Base-by-base conservation (phyloP, 1,140 invertebrate species). In the Hormaphis cornu region DNA sequence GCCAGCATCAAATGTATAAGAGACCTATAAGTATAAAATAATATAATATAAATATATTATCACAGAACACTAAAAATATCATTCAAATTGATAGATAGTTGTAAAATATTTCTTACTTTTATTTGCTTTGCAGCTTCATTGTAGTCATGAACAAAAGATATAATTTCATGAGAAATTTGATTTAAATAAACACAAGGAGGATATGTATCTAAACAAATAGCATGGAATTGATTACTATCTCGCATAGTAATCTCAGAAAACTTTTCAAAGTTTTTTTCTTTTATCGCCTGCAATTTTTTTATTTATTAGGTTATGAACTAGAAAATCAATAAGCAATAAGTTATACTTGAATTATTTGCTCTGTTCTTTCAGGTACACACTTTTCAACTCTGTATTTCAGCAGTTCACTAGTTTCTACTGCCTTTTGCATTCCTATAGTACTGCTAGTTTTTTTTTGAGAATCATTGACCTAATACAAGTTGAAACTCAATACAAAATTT, bases 221-320 rank as follows among this genome's bases (percentile, higher is more conserved):
- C 93, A 82, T 99, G 97, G 74, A 99, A 87, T 78, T 97, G 91
- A 84, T 99, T 99, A 59, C 94, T 97, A 75, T 99, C 97, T 79
- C 87, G 87, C 90, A 99, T 99, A 18, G 95, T 97, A 9, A 98
- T 82, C 78, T 92, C 85, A 30, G 92, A 95, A 84, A 99, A 97
- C 56, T 78, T 83, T 40, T 84, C 72, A 79, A 98, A 99, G 81
- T 99, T 83, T 76, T 83, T 89, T 0, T 84, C 74, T 33, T 81
- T 63, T 59, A 99, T 96, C 9, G 95, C 92, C 75, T 83, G 69
- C 8, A 74, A 72, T 48, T 72, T 66, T 5, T 71, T 71, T 48
- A 73, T 53, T 18, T 48, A 71, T 35, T 33, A 22, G 71, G 20
- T 1, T 14, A 6, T 58, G n/a, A 5, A 7, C 1, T 40, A 3